These are phyloP conservation scores for Bucorvus abyssinicus DNA, from an alignment of 2,797 vertebrate species.

Conservation along the genomic window DNA sequence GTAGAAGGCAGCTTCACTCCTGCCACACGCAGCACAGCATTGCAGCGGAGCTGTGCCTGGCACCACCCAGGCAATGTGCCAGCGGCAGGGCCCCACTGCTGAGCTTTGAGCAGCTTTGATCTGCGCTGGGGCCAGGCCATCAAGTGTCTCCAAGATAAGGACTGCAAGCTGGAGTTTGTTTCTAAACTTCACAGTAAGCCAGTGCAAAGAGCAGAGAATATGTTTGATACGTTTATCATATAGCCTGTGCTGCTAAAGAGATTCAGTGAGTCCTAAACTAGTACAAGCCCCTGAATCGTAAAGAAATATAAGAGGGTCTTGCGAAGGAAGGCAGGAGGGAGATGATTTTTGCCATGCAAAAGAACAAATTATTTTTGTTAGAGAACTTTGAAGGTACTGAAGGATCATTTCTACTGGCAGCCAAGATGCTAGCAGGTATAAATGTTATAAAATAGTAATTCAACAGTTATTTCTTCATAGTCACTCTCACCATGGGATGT, in stretches of 20 bases:
- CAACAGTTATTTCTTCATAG: background rate
- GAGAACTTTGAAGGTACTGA: background rate
- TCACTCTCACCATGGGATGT: background rate
- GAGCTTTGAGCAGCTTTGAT: background rate
- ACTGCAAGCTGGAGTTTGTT: background rate
- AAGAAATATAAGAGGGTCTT: background rate
- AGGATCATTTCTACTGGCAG: background rate
- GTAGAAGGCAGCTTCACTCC: background rate
- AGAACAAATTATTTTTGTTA: background rate
- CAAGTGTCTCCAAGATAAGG: background rate
- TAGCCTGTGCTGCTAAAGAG: conserved; percentile 1
- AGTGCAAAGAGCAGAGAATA: background rate
- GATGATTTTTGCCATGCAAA: background rate
- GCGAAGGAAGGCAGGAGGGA: background rate
- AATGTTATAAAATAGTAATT: conserved; percentile 58
- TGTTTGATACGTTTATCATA: background rate
- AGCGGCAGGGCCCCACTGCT: accelerated
- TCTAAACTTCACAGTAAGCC: background rate
- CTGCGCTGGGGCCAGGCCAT: background rate
- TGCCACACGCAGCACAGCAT: accelerated
- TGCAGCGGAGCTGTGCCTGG: accelerated
- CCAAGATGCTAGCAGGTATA: conserved; percentile 36
- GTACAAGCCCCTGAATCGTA: background rate
- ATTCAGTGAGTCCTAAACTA: conserved; percentile 11
- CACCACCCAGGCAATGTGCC: accelerated